Evolutionary conservation across 2,888 invertebrate genomes (phyloP), one percentile per base, ranked within the genome.

Genomic region (Acrobasis suavella): DNA sequence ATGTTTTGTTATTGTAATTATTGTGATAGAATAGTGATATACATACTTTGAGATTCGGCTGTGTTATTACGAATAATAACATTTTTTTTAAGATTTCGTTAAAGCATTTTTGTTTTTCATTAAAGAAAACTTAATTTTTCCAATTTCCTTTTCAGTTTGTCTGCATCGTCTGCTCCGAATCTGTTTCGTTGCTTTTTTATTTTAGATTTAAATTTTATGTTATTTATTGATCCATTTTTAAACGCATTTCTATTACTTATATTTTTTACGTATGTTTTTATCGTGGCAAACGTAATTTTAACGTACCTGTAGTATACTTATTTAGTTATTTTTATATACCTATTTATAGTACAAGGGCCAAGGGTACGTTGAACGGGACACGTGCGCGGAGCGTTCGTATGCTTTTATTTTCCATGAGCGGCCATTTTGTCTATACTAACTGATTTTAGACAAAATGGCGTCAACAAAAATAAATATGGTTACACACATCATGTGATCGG

Each of bases 21-120:
- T 81, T 85, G 83, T 86, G 80, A 82, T 85, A 81, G 71, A 73
- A 65, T 82, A 83, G 78, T 79, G 69, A 77, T 80, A 78, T 68
- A 70, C 69, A 66, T 22, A 58, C 22, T 54, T 38, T 54, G 38
- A 54, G 15, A 15, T 54, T 38, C 38, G 54, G 37, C 54, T 54
- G 38, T 54, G 37, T 54, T 14, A 38, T 38, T 10, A 17, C 39
- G 55, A 16, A 46, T 14, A 56, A 0, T 17, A 42, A 37, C 22
- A n/a, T 14, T n/a, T 46, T 46, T 42, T 42, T 1, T 46, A 2
- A 14, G n/a, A 32, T 32, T 32, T 32, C 32, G 32, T 32, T 32
- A 32, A 7, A 32, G 8, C 32, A 32, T 32, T 7, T 22, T 42
- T n/a, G 7, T n/a, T n/a, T 46, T n/a, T 46, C 42, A 42, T 46